Percentiles rank a stretch among this genome's conserved stretches.
Conservation (phyloP, 2,888 invertebrate genomes). For the Xanthostigma xanthostigma region DNA sequence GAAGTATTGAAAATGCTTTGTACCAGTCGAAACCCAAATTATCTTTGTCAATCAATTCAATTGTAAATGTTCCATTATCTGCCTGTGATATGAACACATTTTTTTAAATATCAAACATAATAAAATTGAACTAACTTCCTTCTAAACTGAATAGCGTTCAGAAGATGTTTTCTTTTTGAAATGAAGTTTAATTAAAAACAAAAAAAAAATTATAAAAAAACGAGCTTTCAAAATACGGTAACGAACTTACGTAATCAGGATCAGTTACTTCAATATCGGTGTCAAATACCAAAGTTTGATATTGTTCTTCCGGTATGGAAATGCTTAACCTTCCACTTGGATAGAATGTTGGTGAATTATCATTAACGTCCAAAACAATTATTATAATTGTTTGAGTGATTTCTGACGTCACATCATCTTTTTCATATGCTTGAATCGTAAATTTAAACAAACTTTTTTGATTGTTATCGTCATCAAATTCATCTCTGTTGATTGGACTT, state of each 20-base stretch:
- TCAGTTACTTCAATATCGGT: conserved; percentile 31
- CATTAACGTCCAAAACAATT: conserved; percentile 42
- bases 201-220: no score
- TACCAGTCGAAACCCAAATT: conserved; percentile 19
- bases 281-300: conserved; percentile 31
- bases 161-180: no score
- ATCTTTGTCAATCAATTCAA: conserved; percentile 24
- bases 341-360: conserved; percentile 42
- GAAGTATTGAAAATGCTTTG: conserved; percentile 42
- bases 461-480: conserved; percentile 8
- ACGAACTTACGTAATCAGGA: conserved; percentile 23
- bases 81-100: conserved; percentile 28
- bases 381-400: conserved; percentile 19
- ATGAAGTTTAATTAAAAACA: no score
- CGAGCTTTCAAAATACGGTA: background rate
- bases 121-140: no score
- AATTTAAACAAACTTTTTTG: conserved; percentile 19
- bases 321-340: conserved; percentile 23
- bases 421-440: conserved; percentile 23
- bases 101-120: no score
- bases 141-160: no score
- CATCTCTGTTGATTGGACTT: conserved; percentile 25
- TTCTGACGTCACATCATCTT: conserved; percentile 14
- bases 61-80: conserved; percentile 39
- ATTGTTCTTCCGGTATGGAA: conserved; percentile 36